Evolutionary conservation across 2,888 invertebrate genomes (phyloP).

Genomic region (Agrochola lychnidis): DNA sequence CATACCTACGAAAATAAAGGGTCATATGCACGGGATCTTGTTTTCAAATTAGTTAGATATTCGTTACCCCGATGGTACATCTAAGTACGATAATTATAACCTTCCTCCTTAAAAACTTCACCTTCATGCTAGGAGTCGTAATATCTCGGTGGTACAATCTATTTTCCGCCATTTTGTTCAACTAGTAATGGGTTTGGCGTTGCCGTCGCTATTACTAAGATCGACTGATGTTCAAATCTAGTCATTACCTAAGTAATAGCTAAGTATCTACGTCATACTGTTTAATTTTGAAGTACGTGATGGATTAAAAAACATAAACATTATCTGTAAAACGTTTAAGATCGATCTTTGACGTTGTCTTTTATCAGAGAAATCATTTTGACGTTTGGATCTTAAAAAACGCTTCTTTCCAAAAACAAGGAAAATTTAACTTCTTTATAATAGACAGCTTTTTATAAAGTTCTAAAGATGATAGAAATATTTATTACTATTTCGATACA

Average conservation of each 20-base stretch:
- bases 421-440: background rate
- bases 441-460: background rate
- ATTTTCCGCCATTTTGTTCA: conserved; percentile 15
- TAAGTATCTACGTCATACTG: background rate
- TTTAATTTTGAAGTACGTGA: background rate
- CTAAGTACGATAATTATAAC: background rate
- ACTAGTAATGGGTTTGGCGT: background rate
- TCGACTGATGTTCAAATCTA: background rate
- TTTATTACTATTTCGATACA: background rate
- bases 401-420: background rate
- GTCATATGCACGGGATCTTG: no score
- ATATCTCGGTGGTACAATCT: background rate
- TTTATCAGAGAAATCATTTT: background rate
- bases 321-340: background rate
- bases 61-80: background rate
- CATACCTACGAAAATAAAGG: no score
- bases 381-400: background rate
- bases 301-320: background rate
- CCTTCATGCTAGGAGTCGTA: background rate
- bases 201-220: background rate
- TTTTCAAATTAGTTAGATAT: no score
- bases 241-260: background rate
- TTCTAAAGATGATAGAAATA: background rate
- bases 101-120: background rate
- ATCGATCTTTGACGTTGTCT: background rate